phyloP scores from a whole-genome alignment of 2,113 vertebrate genomes.

The Melanotaenia duboulayi region DNA sequence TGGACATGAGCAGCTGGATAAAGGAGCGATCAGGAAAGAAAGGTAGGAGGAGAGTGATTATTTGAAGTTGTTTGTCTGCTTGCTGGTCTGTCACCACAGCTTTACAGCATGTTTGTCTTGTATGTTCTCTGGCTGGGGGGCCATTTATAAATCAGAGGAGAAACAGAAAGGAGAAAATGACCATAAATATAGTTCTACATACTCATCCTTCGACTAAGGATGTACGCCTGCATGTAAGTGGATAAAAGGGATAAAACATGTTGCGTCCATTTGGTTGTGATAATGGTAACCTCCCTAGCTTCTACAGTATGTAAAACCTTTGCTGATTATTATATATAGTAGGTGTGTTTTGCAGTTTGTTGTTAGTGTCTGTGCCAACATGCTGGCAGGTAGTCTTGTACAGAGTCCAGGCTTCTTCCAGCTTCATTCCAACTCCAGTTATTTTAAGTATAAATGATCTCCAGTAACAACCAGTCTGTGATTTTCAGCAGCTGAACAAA shows the following conservation, averaged over 20 bases:
- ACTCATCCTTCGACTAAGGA: not conserved
- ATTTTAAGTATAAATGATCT: constrained; percentile 41
- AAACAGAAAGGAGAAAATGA: constrained; percentile 1
- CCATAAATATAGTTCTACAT: constrained; percentile 3
- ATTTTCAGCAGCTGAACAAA: constrained; percentile 42
- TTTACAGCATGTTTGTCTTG: constrained; percentile 41
- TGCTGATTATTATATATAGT: constrained; percentile 19
- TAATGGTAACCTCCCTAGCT: not conserved
- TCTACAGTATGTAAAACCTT: not conserved
- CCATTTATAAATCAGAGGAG: constrained; percentile 13
- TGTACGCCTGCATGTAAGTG: not conserved
- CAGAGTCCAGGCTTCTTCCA: constrained; percentile 14
- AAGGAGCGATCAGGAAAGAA: not conserved
- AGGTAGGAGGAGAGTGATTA: constrained; percentile 14
- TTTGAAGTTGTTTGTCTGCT: constrained; percentile 45
- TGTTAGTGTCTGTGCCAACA: not conserved
- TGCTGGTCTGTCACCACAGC: constrained; percentile 14
- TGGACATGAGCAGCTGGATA: constrained; percentile 6
- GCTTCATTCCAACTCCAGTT: constrained; percentile 22
- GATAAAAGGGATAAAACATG: constrained; percentile 1
- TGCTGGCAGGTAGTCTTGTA: constrained; percentile 35
- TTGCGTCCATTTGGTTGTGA: not conserved
- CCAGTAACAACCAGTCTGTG: constrained; percentile 29
- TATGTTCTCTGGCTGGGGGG: constrained; percentile 25
- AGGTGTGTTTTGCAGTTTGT: not conserved